Evolutionary conservation across 2,888 invertebrate genomes (phyloP), one percentile per base, ranked within the genome.

Genomic region (Pteria penguin): DNA sequence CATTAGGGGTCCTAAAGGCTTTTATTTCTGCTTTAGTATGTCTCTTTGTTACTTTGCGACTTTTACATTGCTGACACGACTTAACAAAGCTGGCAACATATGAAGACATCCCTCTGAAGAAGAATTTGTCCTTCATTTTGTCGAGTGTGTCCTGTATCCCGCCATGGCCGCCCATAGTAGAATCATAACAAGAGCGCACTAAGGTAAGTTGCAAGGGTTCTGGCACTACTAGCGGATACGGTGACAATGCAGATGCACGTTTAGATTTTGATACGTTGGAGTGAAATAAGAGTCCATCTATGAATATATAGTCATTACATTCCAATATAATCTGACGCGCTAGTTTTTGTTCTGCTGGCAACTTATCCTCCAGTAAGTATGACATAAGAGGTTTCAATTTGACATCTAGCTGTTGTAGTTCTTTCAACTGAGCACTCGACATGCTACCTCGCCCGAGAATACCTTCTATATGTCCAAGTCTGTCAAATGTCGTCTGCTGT

Each of bases 101-200:
- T 29, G 36, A 55, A 3, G 58, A 52, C 65, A 65, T 65, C 45
- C 24, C 22, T 36, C 45, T 65, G 65, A 76, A 75, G 33, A 54
- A 75, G 62, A 68, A 79, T 14, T 69, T 36, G 45, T 79, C 75
- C 14, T 31, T 62, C 22, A 75, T n/a, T 60, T 69, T 65, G 45
- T 75, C 72, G 11, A 79, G 14, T 2, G 75, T 79, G 31, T 79
- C 79, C 24, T 79, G 72, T 33, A 79, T 45, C 11, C 45, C 45
- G 18, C 45, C 45, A 79, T 79, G 76, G 55, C 68, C 74, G 4
- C 60, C 71, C 11, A 73, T 11, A 1, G 74, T 60, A 3, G 69
- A 63, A 29, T 79, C 76, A 54, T 79, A 75, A 55, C 58, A 76
- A 26, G 71, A 55, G 24, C 71, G 24, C 14, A 72, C 26, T 2